Conservation (phyloP, 1,140 invertebrate species). For the Aphelinus atriplicis region DNA sequence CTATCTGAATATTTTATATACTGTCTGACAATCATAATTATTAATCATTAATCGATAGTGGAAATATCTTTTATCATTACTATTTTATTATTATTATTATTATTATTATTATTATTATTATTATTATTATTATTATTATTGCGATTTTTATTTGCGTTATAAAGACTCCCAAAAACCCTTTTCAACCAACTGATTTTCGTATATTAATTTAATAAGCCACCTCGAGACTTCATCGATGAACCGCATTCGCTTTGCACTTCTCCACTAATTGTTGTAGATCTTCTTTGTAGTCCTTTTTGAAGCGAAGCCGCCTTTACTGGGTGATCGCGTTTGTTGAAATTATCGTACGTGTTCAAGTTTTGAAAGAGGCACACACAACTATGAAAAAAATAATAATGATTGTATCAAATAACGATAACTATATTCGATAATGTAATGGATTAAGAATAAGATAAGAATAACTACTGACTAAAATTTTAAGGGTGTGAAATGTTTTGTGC, state of each 20-base stretch:
- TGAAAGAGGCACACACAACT: no score
- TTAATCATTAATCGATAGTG: constrained; percentile 28
- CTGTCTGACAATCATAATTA: constrained; percentile 34
- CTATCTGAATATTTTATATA: constrained; percentile 36
- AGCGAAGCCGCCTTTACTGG: neutral
- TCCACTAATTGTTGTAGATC: constrained; percentile 29
- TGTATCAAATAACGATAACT: neutral
- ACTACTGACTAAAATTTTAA: constrained; percentile 12
- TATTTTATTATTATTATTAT: constrained; percentile 33
- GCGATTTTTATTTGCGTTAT: constrained; percentile 32
- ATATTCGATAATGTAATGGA: neutral
- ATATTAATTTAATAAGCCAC: constrained; percentile 35
- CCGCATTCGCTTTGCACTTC: constrained; percentile 38
- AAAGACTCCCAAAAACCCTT: neutral
- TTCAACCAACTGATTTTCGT: constrained; percentile 31
- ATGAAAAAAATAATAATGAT: neutral
- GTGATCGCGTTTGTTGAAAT: constrained; percentile 32
- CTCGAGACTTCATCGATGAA: constrained; percentile 38
- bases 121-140: constrained; percentile 27
- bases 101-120: constrained; percentile 22
- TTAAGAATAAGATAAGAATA: constrained; percentile 2
- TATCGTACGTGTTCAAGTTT: constrained; percentile 30
- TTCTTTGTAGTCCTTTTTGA: constrained; percentile 30
- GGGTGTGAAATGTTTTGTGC: constrained; percentile 9
- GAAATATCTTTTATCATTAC: constrained; percentile 32